Conservation (phyloP, 23 tunicate species). For the Trididemnum clinides region DNA sequence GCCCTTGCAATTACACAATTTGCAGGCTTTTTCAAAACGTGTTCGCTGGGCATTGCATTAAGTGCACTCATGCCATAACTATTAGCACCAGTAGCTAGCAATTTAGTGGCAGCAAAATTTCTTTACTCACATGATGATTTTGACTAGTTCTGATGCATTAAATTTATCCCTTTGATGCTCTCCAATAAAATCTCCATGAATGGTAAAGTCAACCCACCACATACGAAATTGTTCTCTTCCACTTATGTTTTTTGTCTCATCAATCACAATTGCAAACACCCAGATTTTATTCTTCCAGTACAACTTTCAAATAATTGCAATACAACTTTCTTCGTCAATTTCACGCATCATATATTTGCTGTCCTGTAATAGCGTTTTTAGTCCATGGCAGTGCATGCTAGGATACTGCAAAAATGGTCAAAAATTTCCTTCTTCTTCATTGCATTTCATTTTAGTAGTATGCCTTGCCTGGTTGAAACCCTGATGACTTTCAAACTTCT, state of each 20-base stretch:
- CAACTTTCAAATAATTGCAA: background rate
- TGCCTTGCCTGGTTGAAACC: constrained; percentile 12
- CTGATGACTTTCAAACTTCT: background rate
- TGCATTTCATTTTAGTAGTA: constrained; percentile 2
- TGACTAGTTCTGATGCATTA: background rate
- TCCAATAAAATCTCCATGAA: constrained; percentile 13
- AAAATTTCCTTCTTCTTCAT: background rate
- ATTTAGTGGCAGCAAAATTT: constrained; percentile 8
- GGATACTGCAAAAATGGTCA: background rate
- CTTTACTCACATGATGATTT: constrained; percentile 12
- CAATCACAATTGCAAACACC: constrained; percentile 11
- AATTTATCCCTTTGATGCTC: background rate
- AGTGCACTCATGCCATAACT: background rate
- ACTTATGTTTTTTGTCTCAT: constrained; percentile 10
- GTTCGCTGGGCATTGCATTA: constrained; percentile 8
- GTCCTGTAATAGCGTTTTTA: background rate
- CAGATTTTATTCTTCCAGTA: no score
- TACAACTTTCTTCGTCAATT: background rate
- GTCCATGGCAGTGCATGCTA: background rate
- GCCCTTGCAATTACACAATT: background rate
- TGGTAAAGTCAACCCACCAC: constrained; percentile 12
- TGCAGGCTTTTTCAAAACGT: constrained; percentile 12
- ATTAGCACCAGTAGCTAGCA: constrained; percentile 11
- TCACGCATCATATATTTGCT: background rate
- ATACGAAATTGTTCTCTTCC: constrained; percentile 12